Conservation (phyloP, 2,113 vertebrate species). For the Oryzias melastigma region DNA sequence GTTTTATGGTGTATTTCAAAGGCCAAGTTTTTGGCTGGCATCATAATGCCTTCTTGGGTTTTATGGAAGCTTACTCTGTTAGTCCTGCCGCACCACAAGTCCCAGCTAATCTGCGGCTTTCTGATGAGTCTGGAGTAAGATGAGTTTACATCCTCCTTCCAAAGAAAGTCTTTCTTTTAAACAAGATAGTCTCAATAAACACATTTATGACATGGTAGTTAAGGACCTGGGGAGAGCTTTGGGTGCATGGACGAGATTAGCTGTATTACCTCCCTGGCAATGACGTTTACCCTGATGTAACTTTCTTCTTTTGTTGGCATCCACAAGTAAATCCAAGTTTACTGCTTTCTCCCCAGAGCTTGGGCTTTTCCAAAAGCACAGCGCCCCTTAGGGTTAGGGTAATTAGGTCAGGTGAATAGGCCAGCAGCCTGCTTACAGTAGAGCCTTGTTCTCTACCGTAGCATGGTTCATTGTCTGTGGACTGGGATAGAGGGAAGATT, state of each 20-base stretch:
- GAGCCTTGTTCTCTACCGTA: constrained; percentile 74
- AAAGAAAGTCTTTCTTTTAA: constrained; percentile 35
- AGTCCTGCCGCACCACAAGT: constrained; percentile 54
- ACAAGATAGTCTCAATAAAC: constrained; percentile 21
- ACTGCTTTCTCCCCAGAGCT: constrained; percentile 36
- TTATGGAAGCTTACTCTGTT: constrained; percentile 59
- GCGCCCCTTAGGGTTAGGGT: constrained; percentile 61
- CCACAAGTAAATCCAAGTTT: constrained; percentile 55
- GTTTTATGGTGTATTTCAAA: constrained; percentile 51
- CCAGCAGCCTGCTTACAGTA: constrained; percentile 70
- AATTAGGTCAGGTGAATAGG: constrained; percentile 82
- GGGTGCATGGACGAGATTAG: constrained; percentile 2
- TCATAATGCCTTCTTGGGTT: constrained; percentile 57
- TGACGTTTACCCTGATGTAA: constrained; percentile 13
- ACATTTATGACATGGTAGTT: background rate
- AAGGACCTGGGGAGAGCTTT: constrained; percentile 7
- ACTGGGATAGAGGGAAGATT: constrained; percentile 41
- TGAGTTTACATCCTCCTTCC: background rate
- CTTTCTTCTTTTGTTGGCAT: constrained; percentile 26
- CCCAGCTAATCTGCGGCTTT: constrained; percentile 59
- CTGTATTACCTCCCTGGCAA: constrained; percentile 10
- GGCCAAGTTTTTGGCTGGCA: constrained; percentile 59
- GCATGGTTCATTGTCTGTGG: constrained; percentile 66
- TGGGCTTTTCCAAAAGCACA: constrained; percentile 59
- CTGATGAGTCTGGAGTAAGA: constrained; percentile 61